A percentile compares a stretch with the other conserved stretches of the same genome.
Evolutionary conservation across 1,140 invertebrate genomes (phyloP).

Genomic region (Macrocentrus cingulum): DNA sequence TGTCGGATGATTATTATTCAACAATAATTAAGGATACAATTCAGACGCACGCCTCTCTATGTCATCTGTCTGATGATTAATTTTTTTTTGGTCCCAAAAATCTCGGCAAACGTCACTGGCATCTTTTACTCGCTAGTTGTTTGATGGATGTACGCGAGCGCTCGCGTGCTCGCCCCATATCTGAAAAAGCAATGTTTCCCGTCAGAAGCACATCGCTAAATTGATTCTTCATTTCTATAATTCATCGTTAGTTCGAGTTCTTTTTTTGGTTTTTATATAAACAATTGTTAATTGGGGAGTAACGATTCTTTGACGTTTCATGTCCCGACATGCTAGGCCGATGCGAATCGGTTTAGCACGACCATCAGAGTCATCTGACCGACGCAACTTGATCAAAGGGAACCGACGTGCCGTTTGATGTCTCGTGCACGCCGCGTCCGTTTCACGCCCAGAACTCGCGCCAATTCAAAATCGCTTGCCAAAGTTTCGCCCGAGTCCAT

Average conservation of each 20-base stretch:
- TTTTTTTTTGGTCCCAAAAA: slow-evolving; percentile 34
- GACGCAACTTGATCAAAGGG: slow-evolving; percentile 50
- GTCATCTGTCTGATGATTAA: no score
- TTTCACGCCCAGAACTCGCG: slow-evolving; percentile 33
- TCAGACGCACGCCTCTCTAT: no score
- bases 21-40: no score
- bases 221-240: no score
- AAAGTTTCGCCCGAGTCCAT: slow-evolving; percentile 27
- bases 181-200: no score
- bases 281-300: slow-evolving; percentile 5
- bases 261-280: no score
- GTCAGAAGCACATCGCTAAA: no score
- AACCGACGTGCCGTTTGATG: slow-evolving; percentile 44
- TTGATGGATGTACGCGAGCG: slow-evolving; percentile 25
- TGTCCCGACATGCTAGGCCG: not conserved
- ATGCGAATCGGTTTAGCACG: slow-evolving; percentile 28
- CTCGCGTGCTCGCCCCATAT: not conserved
- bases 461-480: slow-evolving; percentile 36
- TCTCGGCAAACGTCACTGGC: slow-evolving; percentile 38
- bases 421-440: slow-evolving; percentile 39
- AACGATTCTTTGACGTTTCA: not conserved
- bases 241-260: no score
- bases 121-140: slow-evolving; percentile 44
- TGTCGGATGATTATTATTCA: not conserved
- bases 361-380: slow-evolving; percentile 45